Percentiles rank a stretch among this genome's conserved stretches.
Evolutionary conservation across 2,113 vertebrate species (phyloP).

Genomic region (Pseudolaguvia tuberculata): DNA sequence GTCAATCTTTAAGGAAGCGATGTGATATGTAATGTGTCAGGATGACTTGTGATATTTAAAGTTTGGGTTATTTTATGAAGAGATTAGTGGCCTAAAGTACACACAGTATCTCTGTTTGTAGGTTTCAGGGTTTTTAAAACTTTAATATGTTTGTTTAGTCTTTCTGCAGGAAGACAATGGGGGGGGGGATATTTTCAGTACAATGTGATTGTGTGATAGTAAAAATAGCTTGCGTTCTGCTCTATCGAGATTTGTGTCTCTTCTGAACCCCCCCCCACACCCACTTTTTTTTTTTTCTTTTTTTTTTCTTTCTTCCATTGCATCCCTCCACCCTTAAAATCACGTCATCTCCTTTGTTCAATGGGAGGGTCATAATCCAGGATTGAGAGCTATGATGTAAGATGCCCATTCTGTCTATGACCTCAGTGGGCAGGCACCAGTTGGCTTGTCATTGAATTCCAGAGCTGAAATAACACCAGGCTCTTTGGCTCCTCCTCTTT

Average conservation of each 20-base stretch:
- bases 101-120: no score
- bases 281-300: no score
- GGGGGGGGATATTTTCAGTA: conserved; percentile 1
- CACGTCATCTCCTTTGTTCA: not conserved
- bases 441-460: conserved; percentile 41
- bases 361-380: conserved; percentile 29
- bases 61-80: no score
- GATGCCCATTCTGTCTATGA: conserved; percentile 47
- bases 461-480: conserved; percentile 38
- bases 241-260: conserved; percentile 38
- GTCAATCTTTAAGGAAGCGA: no score
- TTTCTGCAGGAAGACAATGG: conserved; percentile 5
- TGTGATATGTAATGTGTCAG: no score
- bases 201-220: conserved; percentile 42
- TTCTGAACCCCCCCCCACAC: not conserved
- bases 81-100: no score
- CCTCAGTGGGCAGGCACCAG: conserved; percentile 46
- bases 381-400: conserved; percentile 45
- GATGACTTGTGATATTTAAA: no score
- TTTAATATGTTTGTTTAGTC: conserved; percentile 31
- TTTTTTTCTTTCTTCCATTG: conserved; percentile 3
- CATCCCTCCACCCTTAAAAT: conserved; percentile 4
- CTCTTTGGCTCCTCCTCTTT: not conserved
- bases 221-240: not conserved
- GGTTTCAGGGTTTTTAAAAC: not conserved